Evolutionary conservation across 2,113 vertebrate genomes (phyloP), one percentile per base, ranked within the genome.

Genomic region (Meriones unguiculatus): DNA sequence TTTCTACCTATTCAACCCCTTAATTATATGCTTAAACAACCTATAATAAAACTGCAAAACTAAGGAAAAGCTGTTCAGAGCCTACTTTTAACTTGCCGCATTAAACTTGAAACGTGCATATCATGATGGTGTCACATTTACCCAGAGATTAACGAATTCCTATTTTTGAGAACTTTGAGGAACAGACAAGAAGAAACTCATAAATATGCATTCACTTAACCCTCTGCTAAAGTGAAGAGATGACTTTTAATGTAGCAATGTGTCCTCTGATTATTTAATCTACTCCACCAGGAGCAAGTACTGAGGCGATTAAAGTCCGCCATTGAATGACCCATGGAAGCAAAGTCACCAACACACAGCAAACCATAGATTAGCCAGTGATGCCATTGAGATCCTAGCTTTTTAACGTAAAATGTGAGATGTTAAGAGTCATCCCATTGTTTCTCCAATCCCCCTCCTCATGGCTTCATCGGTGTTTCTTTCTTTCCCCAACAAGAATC

Each of bases 101-200:
- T 91, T 95, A 89, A 94, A 91, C 41, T 95, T 94, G 69, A 72
- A 85, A 89, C 89, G 30, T 84, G 30, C 30, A 24, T 92, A 75
- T 85, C 28, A 52, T 59, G 54, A 75, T 52, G 9, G 17, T 94
- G 18, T 90, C 88, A 89, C 64, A 96, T 91, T 87, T 93, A 94
- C 72, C 91, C 82, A 20, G 72, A 89, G 46, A 80, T 96, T 75
- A 72, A 93, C 82, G 50, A 97, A 95, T 95, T 95, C 22, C 62
- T 87, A 22, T 70, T 91, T 24, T 67, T n/a, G 87, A 89, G 57
- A 89, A 89, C 10, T 86, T 90, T 64, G 80, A 69, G 32, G 89
- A 38, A n/a, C 13, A 65, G 38, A 32, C 73, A 93, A 92, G 57
- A 67, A 88, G 76, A 90, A 92, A 94, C 50, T 87, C 87, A 93